These are phyloP conservation scores for Alligator sinensis DNA, from an alignment of 2,113 vertebrate species.

Conservation along the genomic window DNA sequence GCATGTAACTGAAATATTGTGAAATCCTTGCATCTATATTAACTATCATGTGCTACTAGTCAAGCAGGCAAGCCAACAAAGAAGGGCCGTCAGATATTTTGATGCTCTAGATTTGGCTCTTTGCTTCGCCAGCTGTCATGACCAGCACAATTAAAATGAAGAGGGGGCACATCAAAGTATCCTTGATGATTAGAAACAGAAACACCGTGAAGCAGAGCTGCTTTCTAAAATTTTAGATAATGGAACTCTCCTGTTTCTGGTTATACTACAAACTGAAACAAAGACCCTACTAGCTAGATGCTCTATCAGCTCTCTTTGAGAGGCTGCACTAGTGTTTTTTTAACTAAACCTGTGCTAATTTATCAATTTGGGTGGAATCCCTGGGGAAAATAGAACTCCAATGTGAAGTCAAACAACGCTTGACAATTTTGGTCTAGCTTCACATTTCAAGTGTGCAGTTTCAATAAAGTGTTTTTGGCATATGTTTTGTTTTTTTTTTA, in stretches of 20 bases:
- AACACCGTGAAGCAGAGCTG: neutral
- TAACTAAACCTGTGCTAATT: neutral
- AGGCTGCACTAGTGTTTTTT: neutral
- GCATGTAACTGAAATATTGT: neutral
- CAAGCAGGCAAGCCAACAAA: neutral
- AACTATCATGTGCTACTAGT: neutral
- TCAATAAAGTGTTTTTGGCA: neutral
- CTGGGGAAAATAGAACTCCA: neutral
- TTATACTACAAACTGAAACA: neutral
- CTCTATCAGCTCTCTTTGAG: neutral
- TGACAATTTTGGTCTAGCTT: neutral
- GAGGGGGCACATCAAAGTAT: neutral
- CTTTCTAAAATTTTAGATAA: fast-evolving
- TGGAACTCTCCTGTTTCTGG: neutral
- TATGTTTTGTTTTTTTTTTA: neutral
- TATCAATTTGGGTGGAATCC: conserved; percentile 38
- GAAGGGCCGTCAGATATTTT: neutral
- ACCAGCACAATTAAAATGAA: neutral
- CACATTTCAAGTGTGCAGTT: neutral
- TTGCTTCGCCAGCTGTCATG: neutral
- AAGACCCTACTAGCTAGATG: neutral
- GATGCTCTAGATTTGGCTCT: neutral
- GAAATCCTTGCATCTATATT: neutral
- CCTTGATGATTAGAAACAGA: no score
- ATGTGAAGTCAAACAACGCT: neutral